These are phyloP conservation scores for Pseudorectes ferrugineus DNA, from an alignment of 2,113 vertebrate genomes.

Conservation along the genomic window DNA sequence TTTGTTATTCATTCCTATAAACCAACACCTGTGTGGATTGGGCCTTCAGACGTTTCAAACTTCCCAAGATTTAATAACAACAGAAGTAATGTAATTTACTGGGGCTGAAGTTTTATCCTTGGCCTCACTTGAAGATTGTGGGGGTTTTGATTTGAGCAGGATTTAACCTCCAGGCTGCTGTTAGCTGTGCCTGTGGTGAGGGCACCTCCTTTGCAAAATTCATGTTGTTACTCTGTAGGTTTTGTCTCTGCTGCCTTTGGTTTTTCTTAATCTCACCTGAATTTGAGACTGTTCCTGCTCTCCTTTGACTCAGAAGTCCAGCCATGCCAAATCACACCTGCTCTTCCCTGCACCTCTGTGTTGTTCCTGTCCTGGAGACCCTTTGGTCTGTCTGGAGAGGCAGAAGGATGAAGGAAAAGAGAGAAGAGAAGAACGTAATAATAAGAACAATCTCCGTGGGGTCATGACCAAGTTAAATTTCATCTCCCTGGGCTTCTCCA, in stretches of 20 bases:
- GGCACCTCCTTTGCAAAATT: neutral
- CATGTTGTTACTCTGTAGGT: fast-evolving
- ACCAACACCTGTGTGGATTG: neutral
- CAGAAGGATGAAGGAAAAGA: neutral
- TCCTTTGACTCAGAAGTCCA: neutral
- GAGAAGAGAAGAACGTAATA: neutral
- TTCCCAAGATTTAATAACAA: neutral
- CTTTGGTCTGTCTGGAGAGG: neutral
- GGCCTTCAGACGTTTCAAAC: neutral
- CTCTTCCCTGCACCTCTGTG: neutral
- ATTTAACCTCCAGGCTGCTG: neutral
- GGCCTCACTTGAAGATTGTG: neutral
- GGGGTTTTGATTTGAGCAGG: neutral
- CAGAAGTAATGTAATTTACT: neutral
- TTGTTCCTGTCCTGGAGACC: neutral
- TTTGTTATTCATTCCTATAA: neutral
- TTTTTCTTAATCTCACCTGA: neutral
- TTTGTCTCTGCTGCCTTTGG: neutral
- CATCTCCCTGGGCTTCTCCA: neutral
- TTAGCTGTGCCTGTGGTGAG: neutral
- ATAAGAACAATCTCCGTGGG: neutral
- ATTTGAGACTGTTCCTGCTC: neutral
- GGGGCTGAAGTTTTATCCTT: neutral
- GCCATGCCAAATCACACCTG: fast-evolving
- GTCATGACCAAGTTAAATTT: neutral